These are phyloP conservation scores for Phocoena phocoena DNA, from an alignment of 2,113 vertebrate species.

Conservation along the genomic window DNA sequence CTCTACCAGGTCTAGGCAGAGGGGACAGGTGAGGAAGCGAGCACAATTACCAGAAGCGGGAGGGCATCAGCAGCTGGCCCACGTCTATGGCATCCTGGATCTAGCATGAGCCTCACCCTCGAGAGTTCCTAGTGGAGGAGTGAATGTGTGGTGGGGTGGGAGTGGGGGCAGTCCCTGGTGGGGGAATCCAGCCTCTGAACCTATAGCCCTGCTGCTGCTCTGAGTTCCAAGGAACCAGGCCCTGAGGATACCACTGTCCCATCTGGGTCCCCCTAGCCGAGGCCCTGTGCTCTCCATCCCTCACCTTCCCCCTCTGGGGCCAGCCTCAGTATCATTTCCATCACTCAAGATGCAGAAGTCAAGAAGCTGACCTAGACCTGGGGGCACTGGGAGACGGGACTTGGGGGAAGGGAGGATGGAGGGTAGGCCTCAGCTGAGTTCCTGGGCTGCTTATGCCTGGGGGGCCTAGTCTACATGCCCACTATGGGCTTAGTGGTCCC, in stretches of 20 bases:
- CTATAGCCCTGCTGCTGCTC: not conserved
- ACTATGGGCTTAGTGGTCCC: not conserved
- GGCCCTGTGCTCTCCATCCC: no score
- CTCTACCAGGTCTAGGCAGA: not conserved
- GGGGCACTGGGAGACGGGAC: not conserved
- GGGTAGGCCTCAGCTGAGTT: not conserved
- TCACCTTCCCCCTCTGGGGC: not conserved
- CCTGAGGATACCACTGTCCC: not conserved
- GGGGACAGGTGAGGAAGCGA: not conserved
- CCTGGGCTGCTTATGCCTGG: not conserved
- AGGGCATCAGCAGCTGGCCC: not conserved
- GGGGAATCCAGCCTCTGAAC: not conserved
- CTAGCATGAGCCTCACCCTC: not conserved
- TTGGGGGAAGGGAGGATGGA: rapidly evolving
- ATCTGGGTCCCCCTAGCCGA: not conserved
- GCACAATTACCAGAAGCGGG: not conserved
- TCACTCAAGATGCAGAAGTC: not conserved
- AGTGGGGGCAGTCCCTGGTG: not conserved
- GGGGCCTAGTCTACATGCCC: not conserved
- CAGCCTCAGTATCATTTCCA: not conserved
- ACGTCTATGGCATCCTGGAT: not conserved
- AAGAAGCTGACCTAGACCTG: not conserved
- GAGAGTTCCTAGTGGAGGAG: not conserved
- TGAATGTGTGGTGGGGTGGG: no score
- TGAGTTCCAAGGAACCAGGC: not conserved